These are phyloP conservation scores for Emydocephalus ijimae DNA, from an alignment of 2,113 vertebrate species.

Conservation along the genomic window DNA sequence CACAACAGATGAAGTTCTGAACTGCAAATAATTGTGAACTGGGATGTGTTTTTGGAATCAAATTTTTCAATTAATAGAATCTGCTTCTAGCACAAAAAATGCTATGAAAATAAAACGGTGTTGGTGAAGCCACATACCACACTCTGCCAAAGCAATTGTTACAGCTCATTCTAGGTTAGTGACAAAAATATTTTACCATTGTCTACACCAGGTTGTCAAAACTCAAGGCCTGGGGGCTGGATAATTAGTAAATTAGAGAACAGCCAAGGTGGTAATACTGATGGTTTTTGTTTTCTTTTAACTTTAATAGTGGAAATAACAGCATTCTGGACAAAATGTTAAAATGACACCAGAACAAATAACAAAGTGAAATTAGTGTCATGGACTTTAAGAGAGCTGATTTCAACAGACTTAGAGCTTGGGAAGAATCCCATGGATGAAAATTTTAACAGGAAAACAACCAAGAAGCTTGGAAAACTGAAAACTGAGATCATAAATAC, in stretches of 20 bases:
- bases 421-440: not conserved
- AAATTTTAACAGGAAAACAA: not conserved
- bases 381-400: not conserved
- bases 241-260: conserved; percentile 9
- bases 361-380: not conserved
- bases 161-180: not conserved
- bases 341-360: not conserved
- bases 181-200: conserved; percentile 23
- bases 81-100: conserved; percentile 15
- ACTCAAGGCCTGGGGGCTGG: no score
- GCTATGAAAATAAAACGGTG: not conserved
- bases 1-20: not conserved
- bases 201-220: not conserved
- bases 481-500: not conserved
- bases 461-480: not conserved
- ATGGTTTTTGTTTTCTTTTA: not conserved
- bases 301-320: not conserved
- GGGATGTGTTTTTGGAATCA: not conserved
- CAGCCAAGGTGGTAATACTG: conserved; percentile 5
- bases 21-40: not conserved
- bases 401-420: not conserved
- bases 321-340: not conserved
- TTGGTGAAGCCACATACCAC: not conserved
- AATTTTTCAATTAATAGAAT: not conserved
- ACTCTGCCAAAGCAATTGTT: not conserved